Evolutionary conservation across 1,140 invertebrate species (phyloP).

Genomic region (Phocides pigmalion): DNA sequence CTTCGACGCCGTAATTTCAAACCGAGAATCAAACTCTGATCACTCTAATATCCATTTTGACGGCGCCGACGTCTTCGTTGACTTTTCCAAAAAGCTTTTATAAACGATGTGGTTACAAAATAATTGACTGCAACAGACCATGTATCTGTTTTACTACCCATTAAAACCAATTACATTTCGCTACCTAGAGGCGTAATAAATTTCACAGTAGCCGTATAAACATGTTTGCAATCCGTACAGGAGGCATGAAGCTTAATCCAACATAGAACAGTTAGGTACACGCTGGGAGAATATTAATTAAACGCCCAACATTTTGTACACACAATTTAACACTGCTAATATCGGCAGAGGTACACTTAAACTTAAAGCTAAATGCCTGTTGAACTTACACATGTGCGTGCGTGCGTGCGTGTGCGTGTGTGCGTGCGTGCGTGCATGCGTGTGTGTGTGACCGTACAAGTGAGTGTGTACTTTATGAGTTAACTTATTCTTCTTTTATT

Average conservation of each 20-base stretch:
- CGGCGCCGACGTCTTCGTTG: too few species aligned
- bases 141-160: background rate
- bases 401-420: too few species aligned
- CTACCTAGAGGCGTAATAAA: slow-evolving; percentile 9
- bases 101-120: background rate
- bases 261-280: slow-evolving; percentile 18
- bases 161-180: slow-evolving; percentile 6
- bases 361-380: too few species aligned
- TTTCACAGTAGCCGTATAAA: slow-evolving; percentile 7
- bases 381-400: too few species aligned
- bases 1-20: too few species aligned
- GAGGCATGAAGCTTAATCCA: slow-evolving; percentile 14
- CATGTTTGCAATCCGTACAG: slow-evolving; percentile 23
- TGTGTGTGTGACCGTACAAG: too few species aligned
- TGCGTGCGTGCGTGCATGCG: too few species aligned
- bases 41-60: too few species aligned
- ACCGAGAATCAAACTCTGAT: too few species aligned
- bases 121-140: background rate
- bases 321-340: slow-evolving; percentile 10
- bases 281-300: slow-evolving; percentile 21
- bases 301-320: slow-evolving; percentile 1
- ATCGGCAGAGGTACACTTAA: background rate
- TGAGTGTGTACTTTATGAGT: too few species aligned
- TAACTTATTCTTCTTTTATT: too few species aligned
- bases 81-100: too few species aligned